These are phyloP conservation scores for Xerus rutilus DNA, from an alignment of 2,797 vertebrate species.

Conservation along the genomic window DNA sequence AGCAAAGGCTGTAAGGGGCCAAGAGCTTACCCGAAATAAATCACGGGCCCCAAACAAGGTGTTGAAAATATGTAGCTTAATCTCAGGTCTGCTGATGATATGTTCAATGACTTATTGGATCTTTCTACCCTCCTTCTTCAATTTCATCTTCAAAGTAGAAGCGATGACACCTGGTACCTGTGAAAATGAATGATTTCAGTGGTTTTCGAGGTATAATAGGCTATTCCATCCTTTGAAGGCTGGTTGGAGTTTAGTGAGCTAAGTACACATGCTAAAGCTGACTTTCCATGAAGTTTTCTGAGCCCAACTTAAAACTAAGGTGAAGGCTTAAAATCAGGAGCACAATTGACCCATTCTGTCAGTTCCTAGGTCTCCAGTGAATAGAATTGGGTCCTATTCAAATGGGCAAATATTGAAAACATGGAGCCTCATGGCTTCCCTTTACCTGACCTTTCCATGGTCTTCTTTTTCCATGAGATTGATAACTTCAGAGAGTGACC, in stretches of 20 bases:
- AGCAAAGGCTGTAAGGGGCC: slow-evolving; percentile 51
- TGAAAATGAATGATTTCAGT: slow-evolving; percentile 8
- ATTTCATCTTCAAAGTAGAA: slow-evolving; percentile 55
- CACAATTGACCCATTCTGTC: not conserved
- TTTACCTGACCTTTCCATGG: not conserved
- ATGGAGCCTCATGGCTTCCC: not conserved
- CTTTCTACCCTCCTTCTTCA: slow-evolving; percentile 36
- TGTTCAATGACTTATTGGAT: not conserved
- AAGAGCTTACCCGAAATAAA: slow-evolving; percentile 63
- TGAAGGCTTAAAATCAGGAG: not conserved
- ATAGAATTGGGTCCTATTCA: not conserved
- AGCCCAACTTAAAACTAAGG: not conserved
- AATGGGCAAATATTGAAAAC: not conserved
- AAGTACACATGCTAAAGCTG: not conserved
- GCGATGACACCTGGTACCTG: not conserved
- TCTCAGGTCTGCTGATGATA: not conserved
- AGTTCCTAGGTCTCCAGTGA: not conserved
- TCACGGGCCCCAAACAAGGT: slow-evolving; percentile 54
- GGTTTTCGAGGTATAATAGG: not conserved
- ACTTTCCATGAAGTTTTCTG: not conserved
- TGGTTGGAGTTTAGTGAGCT: not conserved
- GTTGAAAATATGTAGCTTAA: slow-evolving; percentile 53
- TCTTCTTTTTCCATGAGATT: rapidly evolving
- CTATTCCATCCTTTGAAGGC: slow-evolving; percentile 31
- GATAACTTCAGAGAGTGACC: not conserved